Evolutionary conservation across 2,797 vertebrate species (phyloP).

Genomic region (Propithecus deckenii): DNA sequence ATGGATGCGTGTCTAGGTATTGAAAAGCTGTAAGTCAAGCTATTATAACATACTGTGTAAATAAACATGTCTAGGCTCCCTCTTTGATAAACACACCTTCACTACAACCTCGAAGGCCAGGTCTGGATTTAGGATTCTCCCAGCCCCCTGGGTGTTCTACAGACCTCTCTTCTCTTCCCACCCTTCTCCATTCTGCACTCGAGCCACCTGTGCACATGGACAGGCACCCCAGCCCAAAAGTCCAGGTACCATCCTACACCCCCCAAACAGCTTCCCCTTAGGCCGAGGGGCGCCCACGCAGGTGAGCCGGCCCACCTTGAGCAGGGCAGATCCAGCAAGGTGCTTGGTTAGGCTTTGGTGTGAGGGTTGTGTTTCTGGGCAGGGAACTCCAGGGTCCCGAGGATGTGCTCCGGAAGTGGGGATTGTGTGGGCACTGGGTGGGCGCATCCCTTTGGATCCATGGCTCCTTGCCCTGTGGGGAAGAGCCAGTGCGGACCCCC

Average conservation of each 20-base stretch:
- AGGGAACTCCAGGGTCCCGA: neutral
- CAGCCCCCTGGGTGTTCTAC: neutral
- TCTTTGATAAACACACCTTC: neutral
- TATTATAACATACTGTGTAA: neutral
- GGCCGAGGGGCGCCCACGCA: neutral
- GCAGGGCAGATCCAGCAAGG: neutral
- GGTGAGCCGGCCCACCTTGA: neutral
- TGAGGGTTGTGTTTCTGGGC: neutral
- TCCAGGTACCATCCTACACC: neutral
- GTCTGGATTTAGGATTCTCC: neutral
- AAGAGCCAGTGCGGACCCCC: neutral
- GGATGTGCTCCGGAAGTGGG: neutral
- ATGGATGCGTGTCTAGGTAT: neutral
- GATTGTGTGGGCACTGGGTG: neutral
- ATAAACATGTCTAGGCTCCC: neutral
- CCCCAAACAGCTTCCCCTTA: no score
- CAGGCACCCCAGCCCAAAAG: neutral
- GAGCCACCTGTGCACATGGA: neutral
- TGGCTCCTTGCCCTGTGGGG: fast-evolving
- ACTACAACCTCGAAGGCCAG: neutral
- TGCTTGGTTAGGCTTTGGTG: no score
- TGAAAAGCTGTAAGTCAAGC: neutral
- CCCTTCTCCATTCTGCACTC: neutral
- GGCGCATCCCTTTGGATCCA: neutral
- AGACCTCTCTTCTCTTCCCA: neutral